These are phyloP conservation scores for Tragulus kanchil DNA, from an alignment of 2,113 vertebrate species.

Conservation along the genomic window DNA sequence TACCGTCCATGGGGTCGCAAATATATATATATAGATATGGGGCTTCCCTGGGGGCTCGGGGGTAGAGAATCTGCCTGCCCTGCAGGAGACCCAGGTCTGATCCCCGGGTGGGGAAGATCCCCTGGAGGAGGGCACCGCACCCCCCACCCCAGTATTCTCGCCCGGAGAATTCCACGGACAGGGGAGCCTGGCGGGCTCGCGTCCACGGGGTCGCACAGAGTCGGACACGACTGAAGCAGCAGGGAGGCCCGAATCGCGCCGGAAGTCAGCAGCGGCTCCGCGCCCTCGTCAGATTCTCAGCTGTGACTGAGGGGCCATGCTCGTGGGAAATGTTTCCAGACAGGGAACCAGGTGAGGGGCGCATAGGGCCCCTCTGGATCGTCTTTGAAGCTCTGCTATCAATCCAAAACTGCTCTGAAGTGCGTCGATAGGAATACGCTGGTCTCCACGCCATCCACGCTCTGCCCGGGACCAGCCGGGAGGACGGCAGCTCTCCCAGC, in stretches of 20 bases:
- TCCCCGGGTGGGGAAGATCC: not conserved
- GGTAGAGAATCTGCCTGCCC: not conserved
- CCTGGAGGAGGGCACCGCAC: not conserved
- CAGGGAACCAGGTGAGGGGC: fast-evolving
- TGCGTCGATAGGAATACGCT: too few relatives aligned
- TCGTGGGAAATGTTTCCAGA: fast-evolving
- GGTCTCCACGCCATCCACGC: too few relatives aligned
- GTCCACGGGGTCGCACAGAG: fast-evolving
- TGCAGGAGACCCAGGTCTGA: not conserved
- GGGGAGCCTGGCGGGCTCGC: not conserved
- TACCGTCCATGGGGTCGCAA: too few relatives aligned
- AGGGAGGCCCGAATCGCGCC: too few relatives aligned
- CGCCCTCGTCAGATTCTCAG: fast-evolving
- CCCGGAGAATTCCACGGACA: not conserved
- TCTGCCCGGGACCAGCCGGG: too few relatives aligned
- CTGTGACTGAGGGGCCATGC: fast-evolving
- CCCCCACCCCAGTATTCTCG: not conserved
- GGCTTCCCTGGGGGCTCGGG: not conserved
- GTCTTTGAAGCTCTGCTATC: not conserved
- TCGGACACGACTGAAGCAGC: fast-evolving
- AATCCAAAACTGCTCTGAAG: not conserved
- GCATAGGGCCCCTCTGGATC: not conserved
- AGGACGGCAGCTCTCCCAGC: too few relatives aligned
- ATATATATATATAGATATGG: not conserved
- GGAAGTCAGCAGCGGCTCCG: too few relatives aligned